Base-by-base conservation (phyloP, 64 coral and sea anemone genomes). In the Trachythela sp. region DNA sequence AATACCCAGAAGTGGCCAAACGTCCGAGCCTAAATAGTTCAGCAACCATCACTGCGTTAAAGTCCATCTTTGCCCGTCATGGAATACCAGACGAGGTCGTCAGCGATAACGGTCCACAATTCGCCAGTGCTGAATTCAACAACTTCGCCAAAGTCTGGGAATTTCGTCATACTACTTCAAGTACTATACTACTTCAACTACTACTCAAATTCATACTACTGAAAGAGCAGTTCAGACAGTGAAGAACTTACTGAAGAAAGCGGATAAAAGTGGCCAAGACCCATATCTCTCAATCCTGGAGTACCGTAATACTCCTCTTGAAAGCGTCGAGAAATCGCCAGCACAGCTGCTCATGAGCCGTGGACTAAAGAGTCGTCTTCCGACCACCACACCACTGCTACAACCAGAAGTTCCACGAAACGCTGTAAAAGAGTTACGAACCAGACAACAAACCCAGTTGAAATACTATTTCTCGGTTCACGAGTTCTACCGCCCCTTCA, bases 31-130 rank as follows among this genome's bases (percentile, higher is more conserved):
- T 87, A 29, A 56, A 60, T 24, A 87, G 86, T 87, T 87, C 49
- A 29, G 86, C 86, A 36, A 87, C 54, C 29, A 39, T 87, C 51
- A 29, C 30, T 87, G 86, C 39, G 30, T 67, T 87, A 87, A 87
- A 87, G 86, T 87, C 86, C 50, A 87, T 87, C 54, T 87, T 87
- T 33, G 86, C 86, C 54, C 86, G 86, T 67, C 86, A 87, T 87
- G 48, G 86, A 29, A 87, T 87, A 87, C 86, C 86, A 39, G 86
- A 87, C 36, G 49, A 87, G 54, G 86, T 87, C 86, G 86, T 87
- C 49, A 36, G 29, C 51, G 86, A 87, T 67, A 87, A 87, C 60
- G 86, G 86, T 29, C 86, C 86, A 27, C 86, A 87, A 39, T 87
- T 87, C 51, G 30, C 48, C 2, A 54, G 86, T 39, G 29, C 30